Conservation (phyloP, 1,140 invertebrate genomes). For the Atta colombica region DNA sequence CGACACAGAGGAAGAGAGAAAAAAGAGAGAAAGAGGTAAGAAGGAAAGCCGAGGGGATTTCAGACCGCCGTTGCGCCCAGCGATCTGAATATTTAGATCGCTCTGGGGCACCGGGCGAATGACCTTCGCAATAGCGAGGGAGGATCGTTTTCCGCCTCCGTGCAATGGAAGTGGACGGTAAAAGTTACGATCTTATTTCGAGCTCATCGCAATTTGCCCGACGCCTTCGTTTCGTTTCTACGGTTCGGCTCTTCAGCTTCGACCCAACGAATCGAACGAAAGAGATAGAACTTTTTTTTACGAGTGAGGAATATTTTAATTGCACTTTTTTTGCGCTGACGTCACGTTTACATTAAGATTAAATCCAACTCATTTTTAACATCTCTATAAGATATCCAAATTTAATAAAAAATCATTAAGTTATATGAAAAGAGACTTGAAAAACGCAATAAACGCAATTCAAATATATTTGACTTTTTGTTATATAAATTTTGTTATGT, state of each 20-base stretch:
- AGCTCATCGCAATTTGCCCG: constrained; percentile 37
- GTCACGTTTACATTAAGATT: background rate
- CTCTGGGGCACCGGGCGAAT: constrained; percentile 57
- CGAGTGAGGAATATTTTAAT: constrained; percentile 27
- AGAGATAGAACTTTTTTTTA: constrained; percentile 1
- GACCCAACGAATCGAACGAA: constrained; percentile 35
- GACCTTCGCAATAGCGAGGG: constrained; percentile 46
- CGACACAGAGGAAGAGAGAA: background rate
- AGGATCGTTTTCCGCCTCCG: constrained; percentile 64
- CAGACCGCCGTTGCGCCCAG: background rate
- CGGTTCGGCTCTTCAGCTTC: background rate
- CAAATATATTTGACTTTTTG: background rate
- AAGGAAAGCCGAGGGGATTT: background rate
- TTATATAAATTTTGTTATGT: too few species aligned
- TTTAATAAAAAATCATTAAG: background rate
- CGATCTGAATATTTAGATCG: constrained; percentile 79
- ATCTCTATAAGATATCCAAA: background rate
- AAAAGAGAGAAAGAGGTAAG: background rate
- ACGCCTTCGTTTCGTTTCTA: constrained; percentile 31
- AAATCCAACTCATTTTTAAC: background rate
- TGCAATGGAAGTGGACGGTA: constrained; percentile 40
- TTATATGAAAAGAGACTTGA: background rate
- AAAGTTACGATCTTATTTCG: constrained; percentile 68
- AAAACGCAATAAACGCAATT: background rate
- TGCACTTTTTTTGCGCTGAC: background rate